phyloP scores from a whole-genome alignment of 2,113 vertebrate species.

The Tyto alba region DNA sequence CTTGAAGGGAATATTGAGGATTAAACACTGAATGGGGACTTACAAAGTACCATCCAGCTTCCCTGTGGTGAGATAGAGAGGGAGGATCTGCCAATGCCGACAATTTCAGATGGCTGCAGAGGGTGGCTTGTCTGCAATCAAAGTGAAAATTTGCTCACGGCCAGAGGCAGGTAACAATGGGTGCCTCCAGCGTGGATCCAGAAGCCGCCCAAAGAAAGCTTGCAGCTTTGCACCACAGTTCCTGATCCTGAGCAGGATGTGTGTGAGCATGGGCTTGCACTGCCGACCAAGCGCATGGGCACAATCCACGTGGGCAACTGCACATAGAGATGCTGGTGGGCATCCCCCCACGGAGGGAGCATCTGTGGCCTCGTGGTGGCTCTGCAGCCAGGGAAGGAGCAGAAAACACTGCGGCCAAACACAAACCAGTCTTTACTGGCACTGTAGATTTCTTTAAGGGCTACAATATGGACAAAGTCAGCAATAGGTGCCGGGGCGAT shows the following conservation, averaged over 20 bases:
- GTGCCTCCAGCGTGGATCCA: neutral
- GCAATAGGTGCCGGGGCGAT: neutral
- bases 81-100: no score
- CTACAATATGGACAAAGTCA: neutral
- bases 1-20: neutral
- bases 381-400: neutral
- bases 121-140: neutral
- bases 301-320: no score
- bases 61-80: neutral
- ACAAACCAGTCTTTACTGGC: neutral
- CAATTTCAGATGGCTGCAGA: neutral
- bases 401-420: neutral
- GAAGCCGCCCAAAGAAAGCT: neutral
- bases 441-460: neutral
- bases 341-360: neutral
- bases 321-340: neutral
- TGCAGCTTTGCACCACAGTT: neutral
- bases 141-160: neutral
- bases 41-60: neutral
- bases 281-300: neutral
- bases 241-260: neutral
- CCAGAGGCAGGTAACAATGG: neutral
- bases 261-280: fast-evolving
- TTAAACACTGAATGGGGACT: neutral
- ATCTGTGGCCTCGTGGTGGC: fast-evolving